Evolutionary conservation across 2,888 invertebrate species (phyloP), one percentile per base, ranked within the genome.

Genomic region (Drosophila paucipuncta): DNA sequence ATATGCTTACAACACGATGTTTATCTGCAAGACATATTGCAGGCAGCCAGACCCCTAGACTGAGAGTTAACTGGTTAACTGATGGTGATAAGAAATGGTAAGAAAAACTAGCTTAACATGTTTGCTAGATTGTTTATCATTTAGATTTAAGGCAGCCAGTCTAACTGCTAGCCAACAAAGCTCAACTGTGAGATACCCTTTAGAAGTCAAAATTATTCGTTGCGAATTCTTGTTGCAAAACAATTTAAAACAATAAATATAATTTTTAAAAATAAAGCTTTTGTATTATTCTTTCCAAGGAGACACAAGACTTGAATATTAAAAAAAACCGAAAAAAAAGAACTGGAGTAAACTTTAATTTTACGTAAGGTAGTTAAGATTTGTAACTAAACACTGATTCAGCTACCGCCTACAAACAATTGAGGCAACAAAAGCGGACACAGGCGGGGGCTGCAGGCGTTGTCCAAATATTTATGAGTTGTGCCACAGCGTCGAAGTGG

Each of bases 391-490:
- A 25, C 25, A 47, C 7, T 4, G 47, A 47, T 47, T 22, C 47
- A 22, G 2, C 13, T 47, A 22, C 47, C 47, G 22, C 13, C 43
- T 22, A 47, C 43, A 7, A 47, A 13, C 22, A 22, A 7, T 16
- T 1, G 22, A 9, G 4, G 9, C 47, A 47, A 22, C 47, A 47
- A 4, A 47, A 2, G 47, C 9, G 47, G 2, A 1, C 16, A 9
- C 16, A 9, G 47, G 47, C 9, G 22, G 9, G 47, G 22, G 22
- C 4, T 16, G 22, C 47, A 25, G 22, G 22, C 7, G 88, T 74
- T 85, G 72, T 64, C 70, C 76, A 73, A 76, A 78, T 78, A 87
- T 85, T 88, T 88, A 85, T 88, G 81, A 88, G 83, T 67, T 76
- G 71, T 62, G 50, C 47, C 66, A 43, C 61, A 52, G n/a, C 35